Conservation (phyloP, 2,888 invertebrate species). For the Eurytoma adleriae region DNA sequence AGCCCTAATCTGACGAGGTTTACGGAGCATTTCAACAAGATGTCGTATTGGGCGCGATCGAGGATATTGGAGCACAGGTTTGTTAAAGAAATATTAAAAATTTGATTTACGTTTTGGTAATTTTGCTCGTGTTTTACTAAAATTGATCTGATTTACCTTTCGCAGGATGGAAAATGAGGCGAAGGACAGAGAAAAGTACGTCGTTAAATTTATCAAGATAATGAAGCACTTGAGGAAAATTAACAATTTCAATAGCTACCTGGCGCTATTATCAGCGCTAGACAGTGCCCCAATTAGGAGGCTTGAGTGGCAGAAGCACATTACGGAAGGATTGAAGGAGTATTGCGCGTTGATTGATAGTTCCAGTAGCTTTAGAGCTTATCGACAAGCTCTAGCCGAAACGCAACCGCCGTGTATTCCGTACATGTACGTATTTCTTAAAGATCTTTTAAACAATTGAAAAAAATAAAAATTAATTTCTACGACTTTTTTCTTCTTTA, state of each 20-base stretch:
- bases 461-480: too few species aligned
- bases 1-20: conserved; percentile 97
- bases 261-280: conserved; percentile 96
- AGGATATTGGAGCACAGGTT: conserved; percentile 88
- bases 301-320: conserved; percentile 95
- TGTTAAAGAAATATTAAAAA: not conserved
- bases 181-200: conserved; percentile 96
- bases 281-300: conserved; percentile 96
- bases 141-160: not conserved
- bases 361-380: conserved; percentile 98
- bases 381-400: conserved; percentile 94
- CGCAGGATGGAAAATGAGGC: conserved; percentile 82
- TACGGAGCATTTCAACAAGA: conserved; percentile 99
- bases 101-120: too few species aligned
- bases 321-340: conserved; percentile 94
- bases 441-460: too few species aligned
- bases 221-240: conserved; percentile 98
- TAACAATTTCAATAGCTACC: conserved; percentile 99
- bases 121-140: too few species aligned
- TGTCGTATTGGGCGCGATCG: conserved; percentile 98
- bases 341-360: conserved; percentile 98
- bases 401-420: conserved; percentile 99
- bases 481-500: not conserved
- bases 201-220: conserved; percentile 97
- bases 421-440: conserved; percentile 88